A percentile compares a stretch with the other conserved stretches of the same genome.
Conservation (phyloP, 2,888 invertebrate species). For the Parasteatoda lunata region DNA sequence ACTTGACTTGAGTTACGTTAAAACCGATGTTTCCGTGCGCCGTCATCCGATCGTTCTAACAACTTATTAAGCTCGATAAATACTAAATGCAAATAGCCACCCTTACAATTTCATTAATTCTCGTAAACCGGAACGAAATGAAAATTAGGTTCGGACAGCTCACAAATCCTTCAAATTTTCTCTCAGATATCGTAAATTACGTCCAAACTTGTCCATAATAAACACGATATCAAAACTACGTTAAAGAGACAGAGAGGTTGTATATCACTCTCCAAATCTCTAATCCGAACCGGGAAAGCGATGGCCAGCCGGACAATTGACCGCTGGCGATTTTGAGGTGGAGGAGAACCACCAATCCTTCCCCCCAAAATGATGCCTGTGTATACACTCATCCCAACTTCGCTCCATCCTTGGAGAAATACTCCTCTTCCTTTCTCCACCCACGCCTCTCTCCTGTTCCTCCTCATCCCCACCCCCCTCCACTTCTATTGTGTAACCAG, state of each 20-base stretch:
- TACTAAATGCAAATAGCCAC: not conserved
- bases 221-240: not conserved
- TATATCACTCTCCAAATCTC: constrained; percentile 16
- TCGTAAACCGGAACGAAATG: not conserved
- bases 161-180: not conserved
- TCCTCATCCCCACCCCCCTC: constrained; percentile 14
- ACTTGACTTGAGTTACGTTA: too few species aligned
- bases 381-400: not conserved
- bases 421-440: not conserved
- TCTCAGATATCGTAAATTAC: not conserved
- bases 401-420: not conserved
- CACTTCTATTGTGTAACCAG: constrained; percentile 67
- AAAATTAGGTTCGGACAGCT: constrained; percentile 5
- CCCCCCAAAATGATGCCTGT: not conserved
- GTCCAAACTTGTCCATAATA: not conserved
- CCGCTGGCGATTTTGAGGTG: constrained; percentile 21
- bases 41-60: not conserved
- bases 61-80: not conserved
- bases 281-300: constrained; percentile 36
- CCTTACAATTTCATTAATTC: constrained; percentile 1
- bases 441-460: constrained; percentile 14
- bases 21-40: too few species aligned
- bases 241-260: constrained; percentile 14
- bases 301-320: constrained; percentile 42
- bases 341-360: not conserved